phyloP scores from a whole-genome alignment of 2,113 vertebrate genomes.

The Sminthopsis crassicaudata region DNA sequence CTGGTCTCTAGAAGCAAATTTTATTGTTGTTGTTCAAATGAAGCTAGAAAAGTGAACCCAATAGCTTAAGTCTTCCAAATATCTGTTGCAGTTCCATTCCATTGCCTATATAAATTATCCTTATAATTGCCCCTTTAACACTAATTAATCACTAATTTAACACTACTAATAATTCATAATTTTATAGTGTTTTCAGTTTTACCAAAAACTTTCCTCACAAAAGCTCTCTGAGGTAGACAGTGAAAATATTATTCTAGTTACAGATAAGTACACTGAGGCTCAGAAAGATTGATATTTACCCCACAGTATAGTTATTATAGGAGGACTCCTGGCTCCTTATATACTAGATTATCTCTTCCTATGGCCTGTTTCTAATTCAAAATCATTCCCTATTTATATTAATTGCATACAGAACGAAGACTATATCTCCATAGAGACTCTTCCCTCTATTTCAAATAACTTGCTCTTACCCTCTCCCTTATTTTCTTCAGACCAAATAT shows the following conservation, averaged over 20 bases:
- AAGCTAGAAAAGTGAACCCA: background rate
- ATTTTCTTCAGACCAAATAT: background rate
- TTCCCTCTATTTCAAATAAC: background rate
- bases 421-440: background rate
- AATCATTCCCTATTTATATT: background rate
- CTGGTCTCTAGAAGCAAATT: background rate
- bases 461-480: background rate
- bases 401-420: background rate
- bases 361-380: background rate
- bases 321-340: background rate
- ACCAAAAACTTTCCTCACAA: background rate
- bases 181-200: background rate
- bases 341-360: background rate
- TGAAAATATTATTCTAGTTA: background rate
- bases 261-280: background rate
- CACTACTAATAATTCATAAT: background rate
- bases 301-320: background rate
- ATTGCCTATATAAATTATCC: background rate
- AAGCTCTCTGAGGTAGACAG: background rate
- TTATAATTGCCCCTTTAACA: background rate
- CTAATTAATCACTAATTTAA: background rate
- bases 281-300: background rate
- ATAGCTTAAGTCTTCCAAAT: background rate
- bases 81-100: background rate
- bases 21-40: background rate